A percentile compares a stretch with the other conserved stretches of the same genome.
These are phyloP conservation scores for Blomia tropicalis DNA, from an alignment of 2,888 invertebrate genomes.

Conservation along the genomic window DNA sequence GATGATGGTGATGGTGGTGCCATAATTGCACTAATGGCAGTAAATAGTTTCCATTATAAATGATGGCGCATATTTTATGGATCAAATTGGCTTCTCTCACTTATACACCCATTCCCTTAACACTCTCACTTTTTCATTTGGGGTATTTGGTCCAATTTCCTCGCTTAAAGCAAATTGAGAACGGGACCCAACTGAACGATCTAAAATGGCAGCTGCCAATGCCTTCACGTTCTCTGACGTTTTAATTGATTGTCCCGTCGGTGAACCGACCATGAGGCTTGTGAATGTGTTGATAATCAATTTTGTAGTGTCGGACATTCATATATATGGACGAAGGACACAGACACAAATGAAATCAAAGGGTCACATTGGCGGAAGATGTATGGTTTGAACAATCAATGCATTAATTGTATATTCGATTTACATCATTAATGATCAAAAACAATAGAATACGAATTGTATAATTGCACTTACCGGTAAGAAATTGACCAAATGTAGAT, in stretches of 20 bases:
- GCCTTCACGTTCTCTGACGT: constrained; percentile 3
- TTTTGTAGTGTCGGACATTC: no score
- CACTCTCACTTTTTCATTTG: no score
- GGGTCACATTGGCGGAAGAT: no score
- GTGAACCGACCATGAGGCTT: not conserved
- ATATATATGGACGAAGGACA: no score
- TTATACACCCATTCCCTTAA: no score
- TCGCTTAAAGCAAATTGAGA: no score
- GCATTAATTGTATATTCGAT: no score
- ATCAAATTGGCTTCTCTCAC: constrained; percentile 7
- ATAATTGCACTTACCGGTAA: constrained; percentile 11
- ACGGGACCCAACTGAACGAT: no score
- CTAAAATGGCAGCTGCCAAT: not conserved
- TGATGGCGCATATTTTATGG: constrained; percentile 7
- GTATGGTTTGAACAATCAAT: no score
- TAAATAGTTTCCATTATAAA: constrained; percentile 13
- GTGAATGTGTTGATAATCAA: no score
- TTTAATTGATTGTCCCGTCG: constrained; percentile 2
- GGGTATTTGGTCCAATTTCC: no score
- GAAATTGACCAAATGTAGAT: constrained; percentile 22
- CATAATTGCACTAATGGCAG: constrained; percentile 10
- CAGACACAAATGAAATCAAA: no score
- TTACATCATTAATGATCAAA: not conserved
- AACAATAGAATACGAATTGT: not conserved
- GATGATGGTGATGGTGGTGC: not conserved